Base-by-base conservation (phyloP, 2,113 vertebrate genomes). In the Solea senegalensis region DNA sequence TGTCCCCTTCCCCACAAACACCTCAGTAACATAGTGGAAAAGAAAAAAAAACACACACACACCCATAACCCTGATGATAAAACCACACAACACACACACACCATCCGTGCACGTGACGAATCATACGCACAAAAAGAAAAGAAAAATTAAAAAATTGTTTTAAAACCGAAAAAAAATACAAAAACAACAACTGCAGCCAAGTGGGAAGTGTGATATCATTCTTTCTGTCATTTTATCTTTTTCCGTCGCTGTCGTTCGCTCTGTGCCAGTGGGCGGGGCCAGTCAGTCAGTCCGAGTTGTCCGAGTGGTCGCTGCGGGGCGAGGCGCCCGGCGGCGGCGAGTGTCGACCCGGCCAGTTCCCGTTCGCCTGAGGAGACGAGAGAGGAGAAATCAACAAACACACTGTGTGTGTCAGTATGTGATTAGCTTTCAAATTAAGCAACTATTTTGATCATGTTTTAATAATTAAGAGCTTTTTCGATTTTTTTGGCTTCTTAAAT, bases 251-350 rank as follows among this genome's bases (percentile, higher is more conserved):
- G 84, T 84, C 78, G 34, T 58, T 82, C 78, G 34, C 55, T 82
- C 54, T 55, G 46, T 58, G 52, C 43, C 45, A 62, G 80, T 65
- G 81, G 78, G 69, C 46, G 21, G 78, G 81, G 65, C 54, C 67
- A 85, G 21, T 21, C 21, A 21, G 21, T 96, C 93, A 97, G 94
- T 97, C 95, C 45, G 96, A 97, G 90, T 95, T 95, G 63, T 96
- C 96, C 0, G 96, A 97, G 72, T 93, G 93, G 80, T 97, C 95
- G 59, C 94, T 96, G 75, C 89, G 94, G 12, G 96, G 95, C 43
- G 96, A 95, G 26, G 92, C 82, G 81, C 94, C 94, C 0, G 95
- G 92, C 15, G 94, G 95, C 0, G 96, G 95, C 6, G 96, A 94
- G 87, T 89, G 91, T 21, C 91, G 94, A 43, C 96, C 95, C 66